phyloP scores from a whole-genome alignment of 2,797 vertebrate species.

The Sardinella longiceps region DNA sequence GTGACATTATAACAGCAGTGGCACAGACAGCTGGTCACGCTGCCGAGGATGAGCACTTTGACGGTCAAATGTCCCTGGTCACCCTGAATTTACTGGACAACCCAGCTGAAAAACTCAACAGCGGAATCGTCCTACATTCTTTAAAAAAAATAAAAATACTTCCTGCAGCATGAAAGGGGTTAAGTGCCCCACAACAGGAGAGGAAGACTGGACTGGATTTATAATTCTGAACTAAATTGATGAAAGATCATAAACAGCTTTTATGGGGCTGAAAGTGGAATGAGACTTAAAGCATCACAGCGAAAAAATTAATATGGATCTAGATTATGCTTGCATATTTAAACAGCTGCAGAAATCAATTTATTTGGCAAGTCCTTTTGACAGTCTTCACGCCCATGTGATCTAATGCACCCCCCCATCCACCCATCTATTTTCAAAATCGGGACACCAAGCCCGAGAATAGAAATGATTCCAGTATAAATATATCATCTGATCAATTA shows the following conservation, averaged over 20 bases:
- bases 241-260: slow-evolving; percentile 4
- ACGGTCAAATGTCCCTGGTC: not conserved
- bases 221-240: not conserved
- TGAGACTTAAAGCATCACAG: slow-evolving; percentile 16
- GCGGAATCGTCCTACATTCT: not conserved
- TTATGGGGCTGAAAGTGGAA: slow-evolving; percentile 2
- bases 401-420: slow-evolving; percentile 29
- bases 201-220: not conserved
- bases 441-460: slow-evolving; percentile 45
- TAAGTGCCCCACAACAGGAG: not conserved
- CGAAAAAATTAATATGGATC: slow-evolving; percentile 50
- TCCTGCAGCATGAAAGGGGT: not conserved
- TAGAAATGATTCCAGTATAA: slow-evolving; percentile 44
- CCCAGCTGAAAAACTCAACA: not conserved
- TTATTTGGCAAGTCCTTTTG: slow-evolving; percentile 40
- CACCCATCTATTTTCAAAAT: slow-evolving; percentile 37
- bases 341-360: slow-evolving; percentile 40
- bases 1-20: slow-evolving; percentile 40
- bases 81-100: slow-evolving; percentile 21
- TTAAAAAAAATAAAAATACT: too few relatives aligned
- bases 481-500: slow-evolving; percentile 54
- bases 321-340: slow-evolving; percentile 50
- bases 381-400: slow-evolving; percentile 42
- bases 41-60: not conserved
- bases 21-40: not conserved